Evolutionary conservation across 1,140 invertebrate species (phyloP).

Genomic region (Pemphigus obesinymphae): DNA sequence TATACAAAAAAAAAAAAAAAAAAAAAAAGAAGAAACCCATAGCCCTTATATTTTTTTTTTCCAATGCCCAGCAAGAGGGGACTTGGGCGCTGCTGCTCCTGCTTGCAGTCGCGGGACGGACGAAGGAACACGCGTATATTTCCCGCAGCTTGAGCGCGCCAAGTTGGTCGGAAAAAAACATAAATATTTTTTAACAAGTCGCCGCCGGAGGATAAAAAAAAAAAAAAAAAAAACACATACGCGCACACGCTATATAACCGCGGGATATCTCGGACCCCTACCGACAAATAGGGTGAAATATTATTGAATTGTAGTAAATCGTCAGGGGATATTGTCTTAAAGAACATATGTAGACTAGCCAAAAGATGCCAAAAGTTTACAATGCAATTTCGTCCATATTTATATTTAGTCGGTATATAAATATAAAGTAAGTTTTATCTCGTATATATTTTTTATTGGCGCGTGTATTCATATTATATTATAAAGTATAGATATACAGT

Average conservation of each 20-base stretch:
- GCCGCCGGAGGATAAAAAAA: not conserved
- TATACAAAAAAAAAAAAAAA: not conserved
- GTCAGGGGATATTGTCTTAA: not conserved
- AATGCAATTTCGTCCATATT: too few relatives aligned
- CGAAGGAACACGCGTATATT: not conserved
- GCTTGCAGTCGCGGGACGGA: not conserved
- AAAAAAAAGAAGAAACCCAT: too few relatives aligned
- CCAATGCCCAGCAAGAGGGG: not conserved
- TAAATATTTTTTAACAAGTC: constrained; percentile 42
- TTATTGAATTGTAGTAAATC: constrained; percentile 40
- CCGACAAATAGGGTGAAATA: constrained; percentile 39
- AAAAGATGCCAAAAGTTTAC: constrained; percentile 10
- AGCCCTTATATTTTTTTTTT: not conserved
- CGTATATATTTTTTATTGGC: not conserved
- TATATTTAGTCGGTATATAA: not conserved
- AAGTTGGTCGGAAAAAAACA: constrained; percentile 40
- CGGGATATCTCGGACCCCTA: constrained; percentile 27
- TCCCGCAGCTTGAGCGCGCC: constrained; percentile 23
- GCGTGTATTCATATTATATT: not conserved
- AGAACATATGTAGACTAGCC: constrained; percentile 32
- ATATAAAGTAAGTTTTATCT: too few relatives aligned
- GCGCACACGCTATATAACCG: not conserved
- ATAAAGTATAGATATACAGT: too few relatives aligned
- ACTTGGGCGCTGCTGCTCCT: not conserved
- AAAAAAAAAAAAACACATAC: constrained; percentile 27